A percentile compares a stretch with the other conserved stretches of the same genome.
phyloP scores from a whole-genome alignment of 2,113 vertebrate species.

The Forbesichthys agassizii region DNA sequence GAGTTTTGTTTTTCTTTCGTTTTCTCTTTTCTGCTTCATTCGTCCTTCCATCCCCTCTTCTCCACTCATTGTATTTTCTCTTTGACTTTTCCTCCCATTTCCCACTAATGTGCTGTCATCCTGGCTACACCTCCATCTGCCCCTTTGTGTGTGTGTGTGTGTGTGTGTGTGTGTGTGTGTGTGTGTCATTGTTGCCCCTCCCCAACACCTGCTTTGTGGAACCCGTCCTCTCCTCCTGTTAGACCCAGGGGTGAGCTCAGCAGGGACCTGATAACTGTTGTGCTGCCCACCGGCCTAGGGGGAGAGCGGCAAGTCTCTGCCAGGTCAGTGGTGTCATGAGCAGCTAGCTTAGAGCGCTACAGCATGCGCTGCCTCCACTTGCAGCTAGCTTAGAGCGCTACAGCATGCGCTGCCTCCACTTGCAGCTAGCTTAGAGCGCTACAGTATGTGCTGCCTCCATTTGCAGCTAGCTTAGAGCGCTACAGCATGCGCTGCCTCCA shows the following conservation, averaged over 20 bases:
- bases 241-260: background rate
- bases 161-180: background rate
- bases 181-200: background rate
- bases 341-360: background rate
- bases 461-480: too few relatives aligned
- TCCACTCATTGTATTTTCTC: background rate
- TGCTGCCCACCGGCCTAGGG: slow-evolving; percentile 4
- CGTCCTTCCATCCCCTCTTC: slow-evolving; percentile 1
- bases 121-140: background rate
- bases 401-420: too few relatives aligned
- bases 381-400: background rate
- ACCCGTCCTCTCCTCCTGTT: background rate
- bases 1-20: slow-evolving; percentile 36
- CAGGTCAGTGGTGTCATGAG: slow-evolving; percentile 24
- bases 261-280: background rate
- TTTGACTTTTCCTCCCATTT: slow-evolving; percentile 9
- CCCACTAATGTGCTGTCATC: slow-evolving; percentile 12
- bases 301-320: background rate
- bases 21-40: slow-evolving; percentile 8
- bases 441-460: too few relatives aligned
- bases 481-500: too few relatives aligned
- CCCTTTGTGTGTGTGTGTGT: slow-evolving; percentile 1
- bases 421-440: too few relatives aligned
- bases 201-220: slow-evolving; percentile 45
- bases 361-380: too few relatives aligned